Base-by-base conservation (phyloP, 92 coral and sea anemone species). In the Ricordea florida region DNA sequence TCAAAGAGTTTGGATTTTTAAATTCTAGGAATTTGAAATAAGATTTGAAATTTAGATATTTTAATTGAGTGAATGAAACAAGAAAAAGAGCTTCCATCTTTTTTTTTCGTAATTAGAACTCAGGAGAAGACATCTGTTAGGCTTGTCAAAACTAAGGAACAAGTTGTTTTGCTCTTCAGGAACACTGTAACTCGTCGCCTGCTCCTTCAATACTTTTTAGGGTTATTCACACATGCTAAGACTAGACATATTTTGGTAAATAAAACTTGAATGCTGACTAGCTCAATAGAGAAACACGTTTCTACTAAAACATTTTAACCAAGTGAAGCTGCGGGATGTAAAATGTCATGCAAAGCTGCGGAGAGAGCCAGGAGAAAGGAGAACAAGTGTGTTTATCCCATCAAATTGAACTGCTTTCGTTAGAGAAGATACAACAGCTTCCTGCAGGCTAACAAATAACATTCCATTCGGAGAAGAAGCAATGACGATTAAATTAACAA, bases 271-370 rank as follows among this genome's bases (percentile, higher is more conserved):
- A 53, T 53, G 55, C 38, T 64, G 17, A 10, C 53, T 10, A 10
- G 32, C 55, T 53, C 76, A 53, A 69, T 37, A 29, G 48, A 50
- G 13, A 64, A 53, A 53, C 76, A 69, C 76, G 76, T 69, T 69
- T 67, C 29, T 0, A 27, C 28, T 26, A 23, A 52, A 34, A 16
- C 45, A 27, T 13, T 26, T 53, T 36, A 32, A 53, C 11, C 21
- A 41, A 27, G 76, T 22, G 41, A 38, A 53, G 23, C 76, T 14
- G 15, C 76, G 23, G 76, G 76, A 27, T 29, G 52, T 29, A 26
- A 4, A 6, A 15, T 5, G 7, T 16, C 10, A 16, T 1, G 55
- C 64, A 52, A 69, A 52, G 76, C 37, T 10, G 0, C 0, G 23
- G 47, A 16, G 27, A 41, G 18, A 17, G 6, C 5, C 9, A 11